A percentile compares a stretch with the other conserved stretches of the same genome.
These are phyloP conservation scores for Oedothorax gibbosus DNA, from an alignment of 1,140 invertebrate species.

Conservation along the genomic window DNA sequence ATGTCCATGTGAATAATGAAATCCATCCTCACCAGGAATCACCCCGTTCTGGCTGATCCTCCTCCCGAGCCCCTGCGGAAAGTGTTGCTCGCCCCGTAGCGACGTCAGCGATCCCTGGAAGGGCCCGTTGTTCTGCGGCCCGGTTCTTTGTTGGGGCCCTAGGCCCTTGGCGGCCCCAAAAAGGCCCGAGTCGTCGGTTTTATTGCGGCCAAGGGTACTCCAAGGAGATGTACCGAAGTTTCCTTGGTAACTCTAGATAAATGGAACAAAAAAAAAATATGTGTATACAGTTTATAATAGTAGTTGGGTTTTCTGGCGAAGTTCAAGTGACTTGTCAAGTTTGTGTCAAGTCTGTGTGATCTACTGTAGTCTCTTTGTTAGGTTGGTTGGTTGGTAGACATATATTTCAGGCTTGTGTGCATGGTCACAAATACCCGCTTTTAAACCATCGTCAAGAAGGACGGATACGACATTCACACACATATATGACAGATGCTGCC, in stretches of 20 bases:
- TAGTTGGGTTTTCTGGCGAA: too few relatives aligned
- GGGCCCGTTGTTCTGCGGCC: constrained; percentile 1
- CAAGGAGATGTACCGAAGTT: constrained; percentile 26
- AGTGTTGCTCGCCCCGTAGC: constrained; percentile 28
- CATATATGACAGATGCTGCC: too few relatives aligned
- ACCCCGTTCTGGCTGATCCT: constrained; percentile 50
- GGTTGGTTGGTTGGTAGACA: too few relatives aligned
- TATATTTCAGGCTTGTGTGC: too few relatives aligned
- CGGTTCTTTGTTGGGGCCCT: constrained; percentile 36
- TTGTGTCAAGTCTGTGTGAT: too few relatives aligned
- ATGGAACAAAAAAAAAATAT: too few relatives aligned
- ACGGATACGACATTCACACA: too few relatives aligned
- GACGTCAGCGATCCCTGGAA: constrained; percentile 46
- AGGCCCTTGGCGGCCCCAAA: background rate
- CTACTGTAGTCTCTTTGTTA: too few relatives aligned
- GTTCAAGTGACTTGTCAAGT: too few relatives aligned
- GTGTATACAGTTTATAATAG: background rate
- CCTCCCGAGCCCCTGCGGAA: constrained; percentile 1
- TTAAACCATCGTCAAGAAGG: too few relatives aligned
- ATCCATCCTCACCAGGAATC: background rate
- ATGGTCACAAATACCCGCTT: too few relatives aligned
- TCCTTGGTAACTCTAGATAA: constrained; percentile 44
- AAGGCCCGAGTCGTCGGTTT: background rate
- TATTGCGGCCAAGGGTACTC: constrained; percentile 28
- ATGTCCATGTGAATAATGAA: background rate